Conservation (phyloP, 2,113 vertebrate species). For the Brachirus orientalis region DNA sequence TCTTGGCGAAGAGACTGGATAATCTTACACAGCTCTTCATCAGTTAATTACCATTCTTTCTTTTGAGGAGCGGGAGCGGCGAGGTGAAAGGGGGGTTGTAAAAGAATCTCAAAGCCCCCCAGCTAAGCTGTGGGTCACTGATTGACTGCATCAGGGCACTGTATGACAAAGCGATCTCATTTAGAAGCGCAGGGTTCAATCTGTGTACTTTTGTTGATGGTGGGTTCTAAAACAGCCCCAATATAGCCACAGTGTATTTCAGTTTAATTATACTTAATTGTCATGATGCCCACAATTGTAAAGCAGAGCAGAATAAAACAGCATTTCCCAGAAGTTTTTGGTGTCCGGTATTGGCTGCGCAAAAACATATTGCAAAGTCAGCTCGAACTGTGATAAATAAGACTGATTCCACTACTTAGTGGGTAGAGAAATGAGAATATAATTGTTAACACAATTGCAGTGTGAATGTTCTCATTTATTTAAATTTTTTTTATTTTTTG, state of each 20-base stretch:
- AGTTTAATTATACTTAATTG: background rate
- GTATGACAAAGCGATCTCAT: constrained; percentile 71
- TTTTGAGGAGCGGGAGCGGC: constrained; percentile 58
- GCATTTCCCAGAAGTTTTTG: too few species aligned
- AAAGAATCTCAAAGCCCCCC: constrained; percentile 75
- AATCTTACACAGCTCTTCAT: constrained; percentile 79
- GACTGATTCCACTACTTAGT: too few species aligned
- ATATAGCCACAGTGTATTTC: constrained; percentile 31
- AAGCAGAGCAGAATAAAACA: too few species aligned
- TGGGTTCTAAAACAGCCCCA: constrained; percentile 35
- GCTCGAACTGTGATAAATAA: too few species aligned
- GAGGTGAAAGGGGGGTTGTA: constrained; percentile 63
- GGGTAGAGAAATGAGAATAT: too few species aligned
- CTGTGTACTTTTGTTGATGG: constrained; percentile 35
- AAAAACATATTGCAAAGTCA: too few species aligned
- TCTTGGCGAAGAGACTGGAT: constrained; percentile 63
- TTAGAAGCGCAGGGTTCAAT: constrained; percentile 61
- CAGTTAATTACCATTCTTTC: constrained; percentile 82
- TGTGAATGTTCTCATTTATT: too few species aligned
- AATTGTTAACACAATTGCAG: too few species aligned
- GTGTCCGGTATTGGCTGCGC: too few species aligned
- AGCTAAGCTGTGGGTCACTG: constrained; percentile 74
- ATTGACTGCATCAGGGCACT: constrained; percentile 72
- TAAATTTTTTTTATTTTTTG: too few species aligned
- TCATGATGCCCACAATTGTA: too few species aligned